Evolutionary conservation across 2,888 invertebrate species (phyloP), one percentile per base, ranked within the genome.

Genomic region (Leptogaster cylindrica): DNA sequence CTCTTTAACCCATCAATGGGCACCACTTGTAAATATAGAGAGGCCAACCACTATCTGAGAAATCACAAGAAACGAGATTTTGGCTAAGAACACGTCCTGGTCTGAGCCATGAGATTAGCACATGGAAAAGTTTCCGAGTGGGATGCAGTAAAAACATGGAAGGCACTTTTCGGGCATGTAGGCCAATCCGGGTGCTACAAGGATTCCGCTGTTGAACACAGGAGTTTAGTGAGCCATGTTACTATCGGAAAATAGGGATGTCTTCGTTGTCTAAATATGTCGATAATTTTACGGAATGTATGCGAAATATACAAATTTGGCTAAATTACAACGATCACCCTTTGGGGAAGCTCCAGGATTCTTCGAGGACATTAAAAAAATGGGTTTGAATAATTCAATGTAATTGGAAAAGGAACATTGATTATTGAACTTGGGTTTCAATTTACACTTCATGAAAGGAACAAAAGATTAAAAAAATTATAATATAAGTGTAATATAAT

Each of bases 1-100:
- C 70, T 70, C 66, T 58, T 70, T 70, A 70, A 68, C 68, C 70
- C 68, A 70, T 64, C 66, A 68, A 55, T 58, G 68, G 64, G 46
- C 7, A 33, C 63, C 41, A 67, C 63, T 67, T 67, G 63, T 67
- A 50, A 36, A 67, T 67, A 50, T 44, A 39, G 10, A 65, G 7
- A 61, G 63, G 25, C 44, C 28, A 25, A 12, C 28, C 58, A 58
- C 39, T 58, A 16, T 10, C 10, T 16, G 36, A 14, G 61, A 67
- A 52, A 55, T 61, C 61, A 51, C 58, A 65, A 65, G 65, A 50
- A 67, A 69, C 65, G 63, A 61, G 67, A 67, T 69, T 69, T 69
- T 27, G 69, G 44, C 51, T 65, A 61, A 55, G 51, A 67, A 67
- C 69, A 69, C 69, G 69, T 69, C 58, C 61, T 61, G 20, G 18